These are phyloP conservation scores for Pseudorectes ferrugineus DNA, from an alignment of 2,113 vertebrate genomes.

Conservation along the genomic window DNA sequence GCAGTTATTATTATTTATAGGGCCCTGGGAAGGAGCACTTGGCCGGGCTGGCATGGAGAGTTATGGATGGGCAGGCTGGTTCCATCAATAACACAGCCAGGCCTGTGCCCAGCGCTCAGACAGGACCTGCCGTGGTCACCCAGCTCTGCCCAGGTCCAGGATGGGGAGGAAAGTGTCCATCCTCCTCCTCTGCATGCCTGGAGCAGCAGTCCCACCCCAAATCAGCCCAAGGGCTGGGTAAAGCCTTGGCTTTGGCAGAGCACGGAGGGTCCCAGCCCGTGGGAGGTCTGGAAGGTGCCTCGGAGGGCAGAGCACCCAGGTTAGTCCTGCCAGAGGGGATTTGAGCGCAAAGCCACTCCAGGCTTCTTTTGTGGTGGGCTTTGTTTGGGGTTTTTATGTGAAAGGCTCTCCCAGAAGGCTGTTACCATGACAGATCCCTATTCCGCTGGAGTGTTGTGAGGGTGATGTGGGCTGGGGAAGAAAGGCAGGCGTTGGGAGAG, in stretches of 20 bases:
- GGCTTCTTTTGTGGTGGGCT: background rate
- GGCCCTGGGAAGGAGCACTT: conserved; percentile 2
- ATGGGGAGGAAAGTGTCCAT: background rate
- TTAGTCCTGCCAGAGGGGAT: background rate
- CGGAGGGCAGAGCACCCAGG: background rate
- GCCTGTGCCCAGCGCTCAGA: fast-evolving
- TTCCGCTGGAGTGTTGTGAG: background rate
- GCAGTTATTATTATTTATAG: conserved; percentile 36
- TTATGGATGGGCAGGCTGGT: background rate
- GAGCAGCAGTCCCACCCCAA: background rate
- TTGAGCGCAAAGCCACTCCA: background rate
- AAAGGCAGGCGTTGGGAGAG: background rate
- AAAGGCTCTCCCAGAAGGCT: background rate
- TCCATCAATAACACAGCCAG: background rate
- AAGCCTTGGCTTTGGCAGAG: background rate
- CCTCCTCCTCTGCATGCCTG: fast-evolving
- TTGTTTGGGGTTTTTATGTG: background rate
- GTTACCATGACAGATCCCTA: background rate
- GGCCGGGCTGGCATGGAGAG: background rate
- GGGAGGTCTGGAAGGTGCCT: background rate
- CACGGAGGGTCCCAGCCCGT: fast-evolving
- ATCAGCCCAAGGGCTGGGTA: fast-evolving
- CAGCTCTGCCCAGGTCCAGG: background rate
- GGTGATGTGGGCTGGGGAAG: conserved; percentile 12
- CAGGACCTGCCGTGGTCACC: fast-evolving